These are phyloP conservation scores for Lates japonicus DNA, from an alignment of 2,797 vertebrate genomes.

Conservation along the genomic window DNA sequence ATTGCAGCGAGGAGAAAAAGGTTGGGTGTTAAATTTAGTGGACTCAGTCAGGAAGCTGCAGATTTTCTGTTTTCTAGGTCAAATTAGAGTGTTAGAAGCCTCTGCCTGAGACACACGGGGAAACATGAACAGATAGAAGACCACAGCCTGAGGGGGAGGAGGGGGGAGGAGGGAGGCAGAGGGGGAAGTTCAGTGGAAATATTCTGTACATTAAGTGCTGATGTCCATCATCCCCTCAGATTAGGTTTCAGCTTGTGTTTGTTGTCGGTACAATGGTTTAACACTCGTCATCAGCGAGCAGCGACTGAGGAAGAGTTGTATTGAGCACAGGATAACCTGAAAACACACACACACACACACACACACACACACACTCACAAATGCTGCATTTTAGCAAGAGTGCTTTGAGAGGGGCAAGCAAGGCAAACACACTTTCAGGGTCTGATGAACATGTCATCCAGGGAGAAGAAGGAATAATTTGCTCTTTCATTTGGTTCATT, in stretches of 20 bases:
- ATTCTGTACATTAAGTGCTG: conserved; percentile 30
- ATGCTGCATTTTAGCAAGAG: conserved; percentile 49
- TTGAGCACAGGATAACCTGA: background rate
- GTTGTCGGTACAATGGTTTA: background rate
- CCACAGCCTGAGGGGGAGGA: conserved; percentile 49
- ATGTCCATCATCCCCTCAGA: conserved; percentile 41
- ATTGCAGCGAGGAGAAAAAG: conserved; percentile 63
- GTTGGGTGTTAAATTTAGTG: conserved; percentile 74
- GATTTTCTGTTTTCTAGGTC: conserved; percentile 84
- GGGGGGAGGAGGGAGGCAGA: background rate
- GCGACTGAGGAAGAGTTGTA: conserved; percentile 26
- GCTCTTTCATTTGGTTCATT: conserved; percentile 78
- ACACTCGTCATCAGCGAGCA: background rate
- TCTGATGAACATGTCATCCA: conserved; percentile 80
- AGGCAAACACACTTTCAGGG: conserved; percentile 78
- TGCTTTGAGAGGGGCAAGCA: conserved; percentile 51
- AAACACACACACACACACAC: background rate
- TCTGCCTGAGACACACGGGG: conserved; percentile 61
- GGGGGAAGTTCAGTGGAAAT: conserved; percentile 26
- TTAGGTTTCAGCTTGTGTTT: conserved; percentile 28
- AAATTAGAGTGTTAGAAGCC: conserved; percentile 75
- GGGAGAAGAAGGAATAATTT: conserved; percentile 76
- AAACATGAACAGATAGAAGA: conserved; percentile 52
- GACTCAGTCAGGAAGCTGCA: conserved; percentile 71
- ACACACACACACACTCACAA: conserved; percentile 15